Base-by-base conservation (phyloP, 2,888 invertebrate species). In the Agonopterix arenella region DNA sequence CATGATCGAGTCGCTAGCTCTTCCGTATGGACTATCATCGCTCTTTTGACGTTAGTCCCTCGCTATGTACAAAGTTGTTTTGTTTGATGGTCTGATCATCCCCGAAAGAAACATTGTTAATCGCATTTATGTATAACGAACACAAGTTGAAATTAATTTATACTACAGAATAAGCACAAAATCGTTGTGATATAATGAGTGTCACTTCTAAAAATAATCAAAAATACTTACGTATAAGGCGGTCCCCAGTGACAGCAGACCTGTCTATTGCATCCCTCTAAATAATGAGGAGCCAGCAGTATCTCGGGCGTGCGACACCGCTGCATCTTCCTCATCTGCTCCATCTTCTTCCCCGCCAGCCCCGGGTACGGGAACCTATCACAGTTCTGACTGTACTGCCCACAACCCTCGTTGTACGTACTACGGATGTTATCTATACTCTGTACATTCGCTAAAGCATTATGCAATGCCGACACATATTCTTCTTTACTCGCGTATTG, bases 221-320 rank as follows among this genome's bases (percentile, higher is more conserved):
- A n/a, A 18, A 28, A n/a, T 9, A 76, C 80, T 76, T 44, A 84
- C 84, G 72, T 54, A 46, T 83, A 84, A 0, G 86, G 76, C 18
- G 81, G 68, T 54, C 88, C 77, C 90, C 90, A 83, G 60, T 90
- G 79, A 63, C 90, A 81, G 77, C 89, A 80, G 41, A 85, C 74
- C 58, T 81, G 89, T 18, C 86, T 59, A 45, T 61, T 76, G 49
- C 84, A 83, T 0, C 80, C 78, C 52, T 92, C 91, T 48, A 94
- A 73, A 71, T 93, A 94, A 59, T 94, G 92, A 11, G 96, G 96
- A 0, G 95, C 93, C 18, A 96, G 78, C 37, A 96, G 80, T 40
- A 96, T 93, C 84, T 96, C 96, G 0, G 95, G 94, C 0, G 95
- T 95, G 58, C 94, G 91, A 47, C 93, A 92, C 46, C 92, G 80